Base-by-base conservation (phyloP, 2,888 invertebrate genomes). In the Rhodophaea formosa region DNA sequence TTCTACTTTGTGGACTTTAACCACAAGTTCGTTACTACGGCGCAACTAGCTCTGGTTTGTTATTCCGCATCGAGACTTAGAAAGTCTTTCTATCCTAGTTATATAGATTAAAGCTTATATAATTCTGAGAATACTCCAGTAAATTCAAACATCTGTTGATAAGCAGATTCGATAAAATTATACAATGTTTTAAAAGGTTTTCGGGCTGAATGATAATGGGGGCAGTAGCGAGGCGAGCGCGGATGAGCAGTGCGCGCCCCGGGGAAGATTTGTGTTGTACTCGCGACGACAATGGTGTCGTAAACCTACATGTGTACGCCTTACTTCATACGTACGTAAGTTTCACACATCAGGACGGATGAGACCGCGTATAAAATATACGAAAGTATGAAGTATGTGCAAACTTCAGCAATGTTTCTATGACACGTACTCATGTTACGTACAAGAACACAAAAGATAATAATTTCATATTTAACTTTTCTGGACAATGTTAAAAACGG, bases 151-250 rank as follows among this genome's bases (percentile, higher is more conserved):
- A 51, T 59, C 61, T 62, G 53, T 35, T 60, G 43, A 61, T 61
- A 54, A 67, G 61, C 56, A 64, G 65, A 59, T 63, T 65, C 67
- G 75, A 75, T 77, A 75, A 75, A 76, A 76, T 80, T 77, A 72
- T 61, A 63, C 66, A 71, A 75, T 75, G 68, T 73, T 77, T 77
- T 75, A 73, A 77, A 76, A 75, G 71, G 72, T 77, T 81, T 75
- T 64, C 65, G 68, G 66, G 66, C 63, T 68, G 72, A 72, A 77
- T 74, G 72, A 71, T 78, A 79, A 74, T 74, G 68, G 70, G 67
- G n/a, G n/a, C n/a, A 57, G 61, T 59, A 62, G 63, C n/a, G 59
- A 44, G 51, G 62, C 57, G 59, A 39, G 23, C 53, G 60, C 58
- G 61, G 63, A 54, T 67, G 69, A 63, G 70, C 66, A 68, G 65